Evolutionary conservation across 53 echinoderm and acorn worm genomes (phyloP), one percentile per base, ranked within the genome.

Genomic region (Echinometra lucunter): DNA sequence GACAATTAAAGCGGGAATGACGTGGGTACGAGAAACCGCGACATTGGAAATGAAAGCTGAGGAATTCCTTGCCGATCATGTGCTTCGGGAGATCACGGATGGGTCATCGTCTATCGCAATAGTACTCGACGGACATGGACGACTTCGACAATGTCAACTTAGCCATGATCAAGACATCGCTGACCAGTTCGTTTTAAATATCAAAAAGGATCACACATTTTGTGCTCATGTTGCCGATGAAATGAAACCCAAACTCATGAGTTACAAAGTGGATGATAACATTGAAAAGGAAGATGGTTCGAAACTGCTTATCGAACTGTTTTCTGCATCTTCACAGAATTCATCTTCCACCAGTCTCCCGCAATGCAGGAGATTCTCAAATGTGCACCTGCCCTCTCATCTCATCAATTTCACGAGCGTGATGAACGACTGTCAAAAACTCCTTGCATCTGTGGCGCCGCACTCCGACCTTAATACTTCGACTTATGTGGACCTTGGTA

Each of bases 61-160:
- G 6, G 44, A 37, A 37, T 4, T 13, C 38, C 37, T 37, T 45
- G 58, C 67, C 45, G 91, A 91, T 66, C 19, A 74, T 37, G 80
- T 78, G 32, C 6, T 74, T 55, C 58, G 80, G 35, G 57, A 92
- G 66, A 9, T 92, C 32, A 92, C 78, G 35, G 93, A 92, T 57
- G 78, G 93, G 28, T 34, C 21, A 32, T 47, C 47, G 12, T 27
- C 17, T 80, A 57, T 92, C 25, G 80, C 78, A 28, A 81, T 34
- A 28, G 93, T 74, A 9, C 56, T 56, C 44, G 93, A 92, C 21
- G 57, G 57, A 15, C 34, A 37, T 34, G 57, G 58, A 8, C 78
- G 80, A 49, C 6, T 92, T 5, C 19, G 37, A 55, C 49, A 92
- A 37, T 92, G 93, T 30, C 78, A 78, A 18, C 56, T 92, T 11